Evolutionary conservation across 2,888 invertebrate genomes (phyloP).

Genomic region (Pristionchus arcanus): DNA sequence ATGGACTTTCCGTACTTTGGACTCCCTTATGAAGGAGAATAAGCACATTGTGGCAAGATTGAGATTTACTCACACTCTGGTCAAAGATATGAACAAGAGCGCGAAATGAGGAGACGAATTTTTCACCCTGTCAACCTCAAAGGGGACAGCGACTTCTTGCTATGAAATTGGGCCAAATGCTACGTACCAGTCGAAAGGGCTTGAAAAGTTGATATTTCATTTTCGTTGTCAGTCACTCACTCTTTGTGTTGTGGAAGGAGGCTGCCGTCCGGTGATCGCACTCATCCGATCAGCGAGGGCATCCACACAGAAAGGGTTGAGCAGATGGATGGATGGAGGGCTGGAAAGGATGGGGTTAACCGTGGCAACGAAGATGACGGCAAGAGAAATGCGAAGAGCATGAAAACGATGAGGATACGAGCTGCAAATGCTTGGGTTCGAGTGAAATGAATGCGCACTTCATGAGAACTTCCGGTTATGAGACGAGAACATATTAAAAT

Average conservation of each 20-base stretch:
- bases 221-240: neutral
- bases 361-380: neutral
- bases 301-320: constrained; percentile 8
- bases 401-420: neutral
- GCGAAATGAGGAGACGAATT: no score
- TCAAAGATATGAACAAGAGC: no score
- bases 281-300: constrained; percentile 33
- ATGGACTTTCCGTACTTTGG: no score
- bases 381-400: neutral
- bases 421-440: neutral
- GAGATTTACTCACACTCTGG: no score
- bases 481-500: constrained; percentile 1
- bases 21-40: no score
- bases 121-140: no score
- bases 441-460: neutral
- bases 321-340: neutral
- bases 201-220: no score
- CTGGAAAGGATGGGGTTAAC: neutral
- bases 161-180: no score
- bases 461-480: neutral
- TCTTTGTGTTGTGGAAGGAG: constrained; percentile 32
- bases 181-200: no score
- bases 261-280: constrained; percentile 16
- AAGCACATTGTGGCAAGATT: no score
- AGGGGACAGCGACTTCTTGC: no score